These are phyloP conservation scores for Vulpes lagopus DNA, from an alignment of 2,113 vertebrate species.

Conservation along the genomic window DNA sequence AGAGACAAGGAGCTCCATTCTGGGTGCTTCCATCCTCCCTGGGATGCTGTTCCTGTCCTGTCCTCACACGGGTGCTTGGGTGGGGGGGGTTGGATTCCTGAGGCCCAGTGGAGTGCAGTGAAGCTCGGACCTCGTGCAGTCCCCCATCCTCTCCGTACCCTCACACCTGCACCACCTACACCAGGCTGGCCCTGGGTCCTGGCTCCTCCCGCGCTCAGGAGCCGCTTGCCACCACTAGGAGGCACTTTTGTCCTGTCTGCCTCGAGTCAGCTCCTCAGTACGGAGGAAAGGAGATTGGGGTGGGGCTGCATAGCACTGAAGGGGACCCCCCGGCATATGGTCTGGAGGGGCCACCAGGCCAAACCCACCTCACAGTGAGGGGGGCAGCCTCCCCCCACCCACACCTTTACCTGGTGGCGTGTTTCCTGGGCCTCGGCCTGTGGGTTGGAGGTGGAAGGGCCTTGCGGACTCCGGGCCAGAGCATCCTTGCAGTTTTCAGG, in stretches of 20 bases:
- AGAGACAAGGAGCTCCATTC: background rate
- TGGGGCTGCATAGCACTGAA: background rate
- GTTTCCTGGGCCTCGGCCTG: background rate
- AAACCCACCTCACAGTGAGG: background rate
- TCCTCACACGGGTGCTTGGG: background rate
- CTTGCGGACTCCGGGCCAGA: background rate
- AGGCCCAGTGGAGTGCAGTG: fast-evolving
- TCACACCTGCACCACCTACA: background rate
- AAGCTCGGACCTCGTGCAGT: background rate
- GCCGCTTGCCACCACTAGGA: constrained; percentile 49
- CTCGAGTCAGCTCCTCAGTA: background rate
- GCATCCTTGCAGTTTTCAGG: background rate
- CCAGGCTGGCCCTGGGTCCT: background rate
- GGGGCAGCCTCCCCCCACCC: background rate
- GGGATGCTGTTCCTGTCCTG: background rate
- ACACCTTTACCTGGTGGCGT: background rate
- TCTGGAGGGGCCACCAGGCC: background rate
- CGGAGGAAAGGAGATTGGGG: background rate
- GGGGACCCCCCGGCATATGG: no score
- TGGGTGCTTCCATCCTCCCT: background rate
- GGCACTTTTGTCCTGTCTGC: constrained; percentile 4
- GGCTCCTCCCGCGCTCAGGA: no score
- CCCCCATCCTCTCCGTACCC: background rate
- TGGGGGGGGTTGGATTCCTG: background rate
- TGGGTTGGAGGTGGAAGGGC: background rate